Conservation (phyloP, 2,113 vertebrate species). For the Oncorhynchus kisutch region DNA sequence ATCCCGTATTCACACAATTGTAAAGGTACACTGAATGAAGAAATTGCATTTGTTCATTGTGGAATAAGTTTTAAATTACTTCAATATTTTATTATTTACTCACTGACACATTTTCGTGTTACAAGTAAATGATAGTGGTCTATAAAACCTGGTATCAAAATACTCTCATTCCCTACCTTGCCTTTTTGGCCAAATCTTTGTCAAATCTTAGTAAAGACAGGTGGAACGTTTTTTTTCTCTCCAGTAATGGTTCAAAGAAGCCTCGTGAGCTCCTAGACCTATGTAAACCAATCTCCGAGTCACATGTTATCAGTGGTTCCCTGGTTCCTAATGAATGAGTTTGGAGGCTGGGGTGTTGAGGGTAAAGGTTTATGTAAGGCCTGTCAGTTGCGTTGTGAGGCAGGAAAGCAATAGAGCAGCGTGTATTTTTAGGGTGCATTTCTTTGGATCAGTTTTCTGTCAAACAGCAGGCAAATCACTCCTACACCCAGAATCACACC, state of each 20-base stretch:
- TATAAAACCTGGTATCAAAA: too few species aligned
- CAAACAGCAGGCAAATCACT: constrained; percentile 39
- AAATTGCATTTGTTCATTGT: too few species aligned
- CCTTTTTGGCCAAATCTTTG: too few species aligned
- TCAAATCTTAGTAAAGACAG: too few species aligned
- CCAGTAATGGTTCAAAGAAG: not conserved
- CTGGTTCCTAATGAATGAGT: constrained; percentile 48
- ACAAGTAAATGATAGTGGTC: too few species aligned
- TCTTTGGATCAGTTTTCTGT: constrained; percentile 73
- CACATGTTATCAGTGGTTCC: constrained; percentile 7
- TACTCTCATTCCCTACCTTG: too few species aligned
- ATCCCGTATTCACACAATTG: too few species aligned
- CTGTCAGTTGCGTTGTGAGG: constrained; percentile 45
- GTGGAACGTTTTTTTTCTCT: too few species aligned
- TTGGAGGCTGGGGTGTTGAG: constrained; percentile 25
- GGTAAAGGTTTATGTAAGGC: constrained; percentile 55
- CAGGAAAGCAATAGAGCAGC: constrained; percentile 44
- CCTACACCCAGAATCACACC: constrained; percentile 62
- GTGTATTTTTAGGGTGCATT: constrained; percentile 81
- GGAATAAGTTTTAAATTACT: too few species aligned
- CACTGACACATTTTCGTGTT: too few species aligned
- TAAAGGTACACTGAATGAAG: too few species aligned
- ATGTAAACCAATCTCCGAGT: not conserved
- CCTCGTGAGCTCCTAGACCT: not conserved
- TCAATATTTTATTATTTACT: too few species aligned